phyloP scores from a whole-genome alignment of 2,888 invertebrate genomes.

The Dicyrtomina minuta region DNA sequence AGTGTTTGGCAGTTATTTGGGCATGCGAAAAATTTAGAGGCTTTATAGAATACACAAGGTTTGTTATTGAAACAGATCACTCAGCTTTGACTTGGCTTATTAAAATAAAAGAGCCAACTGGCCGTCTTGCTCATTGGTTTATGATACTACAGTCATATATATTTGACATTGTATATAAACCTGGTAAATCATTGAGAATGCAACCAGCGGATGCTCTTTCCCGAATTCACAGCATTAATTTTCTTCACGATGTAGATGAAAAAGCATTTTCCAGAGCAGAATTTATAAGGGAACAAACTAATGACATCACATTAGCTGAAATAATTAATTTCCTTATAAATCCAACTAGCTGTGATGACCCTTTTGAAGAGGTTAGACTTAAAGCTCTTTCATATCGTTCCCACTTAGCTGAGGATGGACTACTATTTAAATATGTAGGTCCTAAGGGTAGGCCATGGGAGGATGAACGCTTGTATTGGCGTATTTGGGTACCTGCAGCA shows the following conservation, averaged over 20 bases:
- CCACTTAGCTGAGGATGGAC: too few relatives aligned
- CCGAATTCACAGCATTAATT: slow-evolving; percentile 47
- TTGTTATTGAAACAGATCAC: slow-evolving; percentile 58
- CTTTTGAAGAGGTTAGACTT: too few relatives aligned
- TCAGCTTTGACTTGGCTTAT: slow-evolving; percentile 59
- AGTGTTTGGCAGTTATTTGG: slow-evolving; percentile 56
- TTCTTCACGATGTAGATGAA: too few relatives aligned
- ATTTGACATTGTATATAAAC: slow-evolving; percentile 56
- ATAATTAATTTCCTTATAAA: too few relatives aligned
- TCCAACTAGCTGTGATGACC: too few relatives aligned
- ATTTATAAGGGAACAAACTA: not conserved
- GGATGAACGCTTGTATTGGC: slow-evolving; percentile 29
- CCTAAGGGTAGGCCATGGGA: slow-evolving; percentile 36
- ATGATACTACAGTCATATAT: slow-evolving; percentile 56
- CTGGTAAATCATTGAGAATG: slow-evolving; percentile 44
- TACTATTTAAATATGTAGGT: slow-evolving; percentile 25
- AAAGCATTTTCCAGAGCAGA: not conserved
- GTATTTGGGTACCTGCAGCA: slow-evolving; percentile 36
- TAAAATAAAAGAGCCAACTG: slow-evolving; percentile 56
- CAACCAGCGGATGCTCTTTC: slow-evolving; percentile 56
- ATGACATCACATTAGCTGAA: not conserved
- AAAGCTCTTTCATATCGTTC: too few relatives aligned
- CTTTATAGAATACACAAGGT: slow-evolving; percentile 56
- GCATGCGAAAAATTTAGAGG: slow-evolving; percentile 56
- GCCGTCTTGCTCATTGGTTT: slow-evolving; percentile 58